Evolutionary conservation across 1,140 invertebrate species (phyloP).

Genomic region (Solenopsis invicta): DNA sequence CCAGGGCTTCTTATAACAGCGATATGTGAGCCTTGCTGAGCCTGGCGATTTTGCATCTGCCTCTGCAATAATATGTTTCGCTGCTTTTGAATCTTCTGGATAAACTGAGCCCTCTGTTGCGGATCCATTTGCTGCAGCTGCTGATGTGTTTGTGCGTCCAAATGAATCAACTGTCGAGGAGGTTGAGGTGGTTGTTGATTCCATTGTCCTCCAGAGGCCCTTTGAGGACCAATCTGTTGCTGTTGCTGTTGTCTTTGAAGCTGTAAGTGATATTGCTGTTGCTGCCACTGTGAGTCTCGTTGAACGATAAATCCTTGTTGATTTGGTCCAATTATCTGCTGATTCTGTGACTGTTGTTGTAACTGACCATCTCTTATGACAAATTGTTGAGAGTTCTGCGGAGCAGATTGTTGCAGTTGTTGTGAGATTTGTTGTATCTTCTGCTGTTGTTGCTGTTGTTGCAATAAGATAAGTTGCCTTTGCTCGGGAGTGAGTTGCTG

Average conservation of each 20-base stretch:
- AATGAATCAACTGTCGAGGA: conserved; percentile 90
- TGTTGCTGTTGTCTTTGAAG: conserved; percentile 84
- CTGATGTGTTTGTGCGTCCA: conserved; percentile 94
- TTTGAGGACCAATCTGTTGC: conserved; percentile 85
- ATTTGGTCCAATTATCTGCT: conserved; percentile 85
- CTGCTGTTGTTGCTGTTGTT: conserved; percentile 83
- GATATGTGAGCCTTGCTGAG: conserved; percentile 86
- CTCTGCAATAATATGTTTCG: conserved; percentile 88
- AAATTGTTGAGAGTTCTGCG: conserved; percentile 87
- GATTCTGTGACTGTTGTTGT: conserved; percentile 87
- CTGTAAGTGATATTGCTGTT: conserved; percentile 86
- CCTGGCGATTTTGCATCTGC: conserved; percentile 87
- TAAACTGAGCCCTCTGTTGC: conserved; percentile 92
- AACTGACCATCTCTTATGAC: conserved; percentile 87
- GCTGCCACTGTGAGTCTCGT: conserved; percentile 89
- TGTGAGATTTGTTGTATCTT: conserved; percentile 86
- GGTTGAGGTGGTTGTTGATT: conserved; percentile 85
- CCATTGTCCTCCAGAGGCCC: conserved; percentile 83
- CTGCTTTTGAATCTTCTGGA: conserved; percentile 92
- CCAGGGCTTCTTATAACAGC: conserved; percentile 86
- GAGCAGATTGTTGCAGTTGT: conserved; percentile 85
- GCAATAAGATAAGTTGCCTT: conserved; percentile 82
- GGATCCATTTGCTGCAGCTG: conserved; percentile 94
- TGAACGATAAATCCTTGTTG: conserved; percentile 87
- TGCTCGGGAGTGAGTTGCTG: conserved; percentile 83